These are phyloP conservation scores for Fragum fragum DNA, from an alignment of 2,888 invertebrate genomes.

Conservation along the genomic window DNA sequence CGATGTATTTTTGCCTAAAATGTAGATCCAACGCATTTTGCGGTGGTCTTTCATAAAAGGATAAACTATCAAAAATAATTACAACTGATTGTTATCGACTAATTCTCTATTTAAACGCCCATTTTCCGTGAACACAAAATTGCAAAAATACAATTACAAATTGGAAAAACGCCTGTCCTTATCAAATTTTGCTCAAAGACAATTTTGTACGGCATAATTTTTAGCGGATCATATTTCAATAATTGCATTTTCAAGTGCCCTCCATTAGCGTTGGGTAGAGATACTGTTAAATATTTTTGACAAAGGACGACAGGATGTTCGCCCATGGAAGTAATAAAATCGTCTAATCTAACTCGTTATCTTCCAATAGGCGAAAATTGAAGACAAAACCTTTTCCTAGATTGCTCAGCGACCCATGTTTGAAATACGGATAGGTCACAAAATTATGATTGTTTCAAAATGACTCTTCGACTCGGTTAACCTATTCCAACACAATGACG, in stretches of 20 bases:
- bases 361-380: too few relatives aligned
- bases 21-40: too few relatives aligned
- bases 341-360: too few relatives aligned
- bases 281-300: slow-evolving; percentile 26
- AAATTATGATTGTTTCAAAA: too few relatives aligned
- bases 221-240: slow-evolving; percentile 16
- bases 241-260: slow-evolving; percentile 32
- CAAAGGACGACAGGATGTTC: slow-evolving; percentile 23
- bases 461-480: too few relatives aligned
- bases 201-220: slow-evolving; percentile 30
- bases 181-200: slow-evolving; percentile 25
- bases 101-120: slow-evolving; percentile 26
- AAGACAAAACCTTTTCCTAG: too few relatives aligned
- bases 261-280: slow-evolving; percentile 2
- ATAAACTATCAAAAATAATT: slow-evolving; percentile 29
- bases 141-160: slow-evolving; percentile 28
- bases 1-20: too few relatives aligned
- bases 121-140: slow-evolving; percentile 18
- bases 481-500: too few relatives aligned
- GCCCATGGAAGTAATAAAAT: not conserved
- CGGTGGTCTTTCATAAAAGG: not conserved
- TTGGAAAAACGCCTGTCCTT: slow-evolving; percentile 20
- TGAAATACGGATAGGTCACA: too few relatives aligned
- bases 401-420: too few relatives aligned
- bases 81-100: slow-evolving; percentile 21